Percentiles rank a stretch among this genome's conserved stretches.
Conservation (phyloP, 2,888 invertebrate genomes). For the Papilio elwesi region DNA sequence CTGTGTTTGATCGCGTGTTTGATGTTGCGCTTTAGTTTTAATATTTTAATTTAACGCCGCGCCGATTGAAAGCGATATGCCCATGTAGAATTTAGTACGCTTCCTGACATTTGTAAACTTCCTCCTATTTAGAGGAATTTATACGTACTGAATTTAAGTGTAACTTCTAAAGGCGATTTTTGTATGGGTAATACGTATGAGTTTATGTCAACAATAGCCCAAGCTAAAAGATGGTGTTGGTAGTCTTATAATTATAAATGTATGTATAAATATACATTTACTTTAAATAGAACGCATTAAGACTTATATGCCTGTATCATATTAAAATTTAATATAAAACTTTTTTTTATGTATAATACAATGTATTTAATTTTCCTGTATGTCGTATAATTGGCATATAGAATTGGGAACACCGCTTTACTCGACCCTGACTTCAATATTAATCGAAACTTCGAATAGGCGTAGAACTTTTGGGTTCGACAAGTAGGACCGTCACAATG, state of each 20-base stretch:
- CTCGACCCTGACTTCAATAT: slow-evolving; percentile 69
- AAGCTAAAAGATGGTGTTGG: slow-evolving; percentile 2
- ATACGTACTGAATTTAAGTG: background rate
- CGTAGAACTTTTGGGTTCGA: slow-evolving; percentile 64
- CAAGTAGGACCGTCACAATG: slow-evolving; percentile 60
- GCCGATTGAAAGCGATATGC: background rate
- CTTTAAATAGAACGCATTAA: background rate
- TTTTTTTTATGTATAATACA: too few species aligned
- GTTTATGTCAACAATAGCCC: background rate
- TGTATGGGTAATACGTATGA: background rate
- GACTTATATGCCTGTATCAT: background rate
- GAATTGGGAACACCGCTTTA: slow-evolving; percentile 45
- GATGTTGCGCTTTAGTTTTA: slow-evolving; percentile 37
- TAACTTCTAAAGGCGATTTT: background rate
- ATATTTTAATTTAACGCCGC: slow-evolving; percentile 27
- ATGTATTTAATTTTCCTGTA: slow-evolving; percentile 2
- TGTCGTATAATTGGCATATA: slow-evolving; percentile 15
- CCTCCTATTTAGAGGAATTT: background rate
- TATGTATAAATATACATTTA: background rate
- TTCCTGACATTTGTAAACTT: slow-evolving; percentile 2
- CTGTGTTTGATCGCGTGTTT: slow-evolving; percentile 38
- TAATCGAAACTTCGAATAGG: slow-evolving; percentile 64
- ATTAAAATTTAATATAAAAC: background rate
- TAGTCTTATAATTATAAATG: background rate
- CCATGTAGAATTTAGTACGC: slow-evolving; percentile 12